phyloP scores from a whole-genome alignment of 1,140 invertebrate species.

The Papilio polyxenes region DNA sequence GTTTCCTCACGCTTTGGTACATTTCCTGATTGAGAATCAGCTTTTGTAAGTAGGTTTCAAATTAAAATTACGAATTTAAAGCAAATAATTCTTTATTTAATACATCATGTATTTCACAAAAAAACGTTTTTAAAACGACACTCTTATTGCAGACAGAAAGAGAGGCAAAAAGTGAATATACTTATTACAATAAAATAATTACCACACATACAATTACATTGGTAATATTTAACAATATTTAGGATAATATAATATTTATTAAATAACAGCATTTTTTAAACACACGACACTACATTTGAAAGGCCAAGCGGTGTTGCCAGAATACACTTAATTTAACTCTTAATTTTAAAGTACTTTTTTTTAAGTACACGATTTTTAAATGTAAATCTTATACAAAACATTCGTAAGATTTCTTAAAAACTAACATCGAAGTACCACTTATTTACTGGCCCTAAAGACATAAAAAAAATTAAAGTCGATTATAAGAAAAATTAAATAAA shows the following conservation, averaged over 20 bases:
- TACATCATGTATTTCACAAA: conserved; percentile 77
- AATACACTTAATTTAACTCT: conserved; percentile 59
- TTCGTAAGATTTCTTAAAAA: conserved; percentile 40
- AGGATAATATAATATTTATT: conserved; percentile 56
- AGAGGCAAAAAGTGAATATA: conserved; percentile 73
- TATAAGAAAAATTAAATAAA: conserved; percentile 60
- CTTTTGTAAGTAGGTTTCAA: background rate
- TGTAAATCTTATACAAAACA: conserved; percentile 19
- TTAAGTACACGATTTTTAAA: conserved; percentile 63
- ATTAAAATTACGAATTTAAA: conserved; percentile 58
- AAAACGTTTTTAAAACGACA: conserved; percentile 79
- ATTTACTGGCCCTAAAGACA: conserved; percentile 49
- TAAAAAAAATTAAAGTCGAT: conserved; percentile 51
- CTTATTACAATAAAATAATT: conserved; percentile 59
- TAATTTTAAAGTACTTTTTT: conserved; percentile 48
- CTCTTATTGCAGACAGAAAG: conserved; percentile 76
- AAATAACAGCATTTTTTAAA: conserved; percentile 65
- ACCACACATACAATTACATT: conserved; percentile 61
- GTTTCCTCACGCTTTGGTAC: no score
- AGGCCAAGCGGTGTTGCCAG: conserved; percentile 81
- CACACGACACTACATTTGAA: conserved; percentile 76
- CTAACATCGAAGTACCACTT: conserved; percentile 33
- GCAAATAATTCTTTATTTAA: conserved; percentile 68
- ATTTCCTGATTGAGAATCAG: background rate
- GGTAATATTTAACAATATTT: conserved; percentile 62